phyloP scores from a whole-genome alignment of 2,113 vertebrate species.

The Excalfactoria chinensis region DNA sequence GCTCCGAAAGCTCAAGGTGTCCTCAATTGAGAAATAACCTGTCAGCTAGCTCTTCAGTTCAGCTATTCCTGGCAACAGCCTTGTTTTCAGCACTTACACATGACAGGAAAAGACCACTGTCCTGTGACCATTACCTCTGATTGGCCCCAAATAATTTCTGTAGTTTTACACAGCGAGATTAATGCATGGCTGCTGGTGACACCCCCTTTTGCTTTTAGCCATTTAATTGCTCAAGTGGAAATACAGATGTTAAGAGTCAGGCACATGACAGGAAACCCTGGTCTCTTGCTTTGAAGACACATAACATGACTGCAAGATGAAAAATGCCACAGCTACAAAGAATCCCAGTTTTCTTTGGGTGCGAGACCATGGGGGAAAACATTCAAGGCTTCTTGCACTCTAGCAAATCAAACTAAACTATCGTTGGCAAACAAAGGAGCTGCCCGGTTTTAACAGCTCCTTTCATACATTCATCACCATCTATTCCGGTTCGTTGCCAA shows the following conservation, averaged over 20 bases:
- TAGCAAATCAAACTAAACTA: not conserved
- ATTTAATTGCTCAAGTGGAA: not conserved
- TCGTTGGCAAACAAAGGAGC: not conserved
- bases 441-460: not conserved
- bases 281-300: not conserved
- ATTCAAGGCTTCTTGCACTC: not conserved
- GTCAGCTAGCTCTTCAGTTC: not conserved
- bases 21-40: not conserved
- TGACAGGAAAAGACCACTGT: not conserved
- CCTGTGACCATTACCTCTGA: not conserved
- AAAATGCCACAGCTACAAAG: not conserved
- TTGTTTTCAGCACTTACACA: not conserved
- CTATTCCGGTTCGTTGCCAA: not conserved
- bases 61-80: not conserved
- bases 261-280: not conserved
- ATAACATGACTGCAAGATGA: fast-evolving
- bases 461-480: not conserved
- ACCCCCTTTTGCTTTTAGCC: not conserved
- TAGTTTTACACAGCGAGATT: not conserved
- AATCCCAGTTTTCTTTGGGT: not conserved
- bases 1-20: not conserved
- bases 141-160: not conserved
- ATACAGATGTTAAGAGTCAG: not conserved
- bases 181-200: not conserved
- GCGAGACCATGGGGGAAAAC: not conserved